Evolutionary conservation across 2,888 invertebrate genomes (phyloP).

Genomic region (Leptinotarsa tumamoca): DNA sequence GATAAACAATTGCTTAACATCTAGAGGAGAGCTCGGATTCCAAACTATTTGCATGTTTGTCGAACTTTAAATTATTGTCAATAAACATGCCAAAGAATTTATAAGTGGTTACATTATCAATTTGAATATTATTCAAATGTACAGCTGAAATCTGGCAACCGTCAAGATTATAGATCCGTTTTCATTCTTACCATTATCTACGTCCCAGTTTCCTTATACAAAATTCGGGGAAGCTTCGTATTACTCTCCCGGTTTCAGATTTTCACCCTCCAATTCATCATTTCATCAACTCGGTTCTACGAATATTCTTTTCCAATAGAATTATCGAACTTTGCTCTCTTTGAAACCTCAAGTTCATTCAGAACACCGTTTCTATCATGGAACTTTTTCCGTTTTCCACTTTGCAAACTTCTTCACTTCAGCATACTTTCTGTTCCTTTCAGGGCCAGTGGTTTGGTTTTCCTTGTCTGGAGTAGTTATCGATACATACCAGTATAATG

Average conservation of each 20-base stretch:
- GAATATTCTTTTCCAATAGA: background rate
- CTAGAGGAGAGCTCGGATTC: too few relatives aligned
- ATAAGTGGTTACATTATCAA: too few relatives aligned
- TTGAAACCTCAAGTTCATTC: background rate
- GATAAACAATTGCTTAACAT: too few relatives aligned
- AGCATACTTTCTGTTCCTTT: background rate
- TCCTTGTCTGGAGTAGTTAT: background rate
- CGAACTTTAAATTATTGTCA: too few relatives aligned
- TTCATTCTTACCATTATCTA: background rate
- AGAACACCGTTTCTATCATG: background rate
- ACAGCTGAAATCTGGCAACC: too few relatives aligned
- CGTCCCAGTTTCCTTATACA: background rate
- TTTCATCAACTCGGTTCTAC: background rate
- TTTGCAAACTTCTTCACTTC: background rate
- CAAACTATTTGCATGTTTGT: too few relatives aligned
- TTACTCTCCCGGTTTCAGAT: background rate
- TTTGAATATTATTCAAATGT: too few relatives aligned
- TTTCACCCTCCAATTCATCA: background rate
- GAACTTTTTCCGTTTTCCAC: background rate
- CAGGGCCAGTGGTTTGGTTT: background rate
- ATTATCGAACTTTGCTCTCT: constrained; percentile 1
- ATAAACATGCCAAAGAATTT: too few relatives aligned
- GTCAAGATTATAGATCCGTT: background rate
- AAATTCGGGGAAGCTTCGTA: background rate
- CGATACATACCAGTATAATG: too few relatives aligned